Evolutionary conservation across 2,888 invertebrate species (phyloP).

Genomic region (Spialia ferax): DNA sequence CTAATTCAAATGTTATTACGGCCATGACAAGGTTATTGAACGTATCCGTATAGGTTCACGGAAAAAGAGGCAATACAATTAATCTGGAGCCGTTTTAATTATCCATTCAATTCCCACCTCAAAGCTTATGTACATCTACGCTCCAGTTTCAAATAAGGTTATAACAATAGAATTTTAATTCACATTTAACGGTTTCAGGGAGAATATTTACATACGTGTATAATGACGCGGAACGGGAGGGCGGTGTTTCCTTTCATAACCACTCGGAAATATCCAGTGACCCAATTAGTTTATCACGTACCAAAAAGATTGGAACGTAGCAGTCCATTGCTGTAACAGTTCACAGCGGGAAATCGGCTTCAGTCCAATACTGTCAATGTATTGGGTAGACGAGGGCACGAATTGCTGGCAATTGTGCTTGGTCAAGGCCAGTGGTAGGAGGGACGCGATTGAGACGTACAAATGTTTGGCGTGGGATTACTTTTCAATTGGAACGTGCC

Average conservation of each 20-base stretch:
- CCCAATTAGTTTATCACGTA: slow-evolving; percentile 39
- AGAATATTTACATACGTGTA: slow-evolving; percentile 68
- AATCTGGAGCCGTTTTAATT: neutral
- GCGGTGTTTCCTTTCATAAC: slow-evolving; percentile 70
- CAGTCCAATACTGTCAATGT: slow-evolving; percentile 22
- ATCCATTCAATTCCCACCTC: slow-evolving; percentile 12
- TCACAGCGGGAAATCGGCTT: neutral
- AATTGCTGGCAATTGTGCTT: neutral
- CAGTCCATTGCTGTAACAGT: slow-evolving; percentile 49
- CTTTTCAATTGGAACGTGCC: slow-evolving; percentile 85
- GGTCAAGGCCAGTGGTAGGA: slow-evolving; percentile 49
- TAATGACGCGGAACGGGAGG: slow-evolving; percentile 63
- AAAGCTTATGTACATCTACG: neutral
- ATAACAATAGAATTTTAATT: slow-evolving; percentile 64
- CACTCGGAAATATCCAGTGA: slow-evolving; percentile 58
- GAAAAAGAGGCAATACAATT: neutral
- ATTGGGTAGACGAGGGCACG: neutral
- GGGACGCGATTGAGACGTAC: slow-evolving; percentile 76
- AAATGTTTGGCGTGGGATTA: slow-evolving; percentile 83
- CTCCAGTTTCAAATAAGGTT: slow-evolving; percentile 33
- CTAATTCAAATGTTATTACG: too few relatives aligned
- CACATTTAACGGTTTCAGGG: slow-evolving; percentile 59
- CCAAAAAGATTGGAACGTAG: neutral
- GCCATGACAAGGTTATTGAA: neutral
- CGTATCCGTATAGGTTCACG: neutral